phyloP scores from a whole-genome alignment of 2,888 invertebrate genomes.

The Atrina japonica region DNA sequence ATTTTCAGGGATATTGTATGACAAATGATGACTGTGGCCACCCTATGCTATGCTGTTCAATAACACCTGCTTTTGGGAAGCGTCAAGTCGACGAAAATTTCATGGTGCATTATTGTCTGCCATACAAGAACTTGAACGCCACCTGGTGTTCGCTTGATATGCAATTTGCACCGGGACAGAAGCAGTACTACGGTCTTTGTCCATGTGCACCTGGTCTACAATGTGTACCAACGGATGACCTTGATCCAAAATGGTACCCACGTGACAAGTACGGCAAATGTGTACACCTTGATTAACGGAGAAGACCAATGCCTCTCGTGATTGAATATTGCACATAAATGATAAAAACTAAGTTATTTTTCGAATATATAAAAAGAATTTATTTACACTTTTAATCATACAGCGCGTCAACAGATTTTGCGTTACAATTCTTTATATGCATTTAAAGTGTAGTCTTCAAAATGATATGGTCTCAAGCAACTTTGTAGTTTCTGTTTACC shows the following conservation, averaged over 20 bases:
- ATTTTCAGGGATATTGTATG: slow-evolving; percentile 28
- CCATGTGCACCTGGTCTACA: slow-evolving; percentile 66
- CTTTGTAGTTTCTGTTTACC: no score
- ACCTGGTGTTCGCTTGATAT: slow-evolving; percentile 63
- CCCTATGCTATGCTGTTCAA: slow-evolving; percentile 54
- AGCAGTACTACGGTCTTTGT: slow-evolving; percentile 62
- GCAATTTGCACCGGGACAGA: slow-evolving; percentile 51
- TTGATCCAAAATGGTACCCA: slow-evolving; percentile 62
- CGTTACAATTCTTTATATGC: no score
- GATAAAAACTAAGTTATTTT: no score
- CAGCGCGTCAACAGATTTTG: no score
- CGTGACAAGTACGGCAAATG: slow-evolving; percentile 65
- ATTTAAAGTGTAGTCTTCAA: no score
- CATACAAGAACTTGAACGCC: slow-evolving; percentile 64
- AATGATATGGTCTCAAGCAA: no score
- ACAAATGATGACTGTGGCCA: slow-evolving; percentile 39
- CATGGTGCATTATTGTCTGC: slow-evolving; percentile 67
- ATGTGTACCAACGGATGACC: slow-evolving; percentile 56
- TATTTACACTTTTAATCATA: no score
- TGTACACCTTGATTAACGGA: slow-evolving; percentile 13
- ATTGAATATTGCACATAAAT: no score
- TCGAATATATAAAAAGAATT: no score
- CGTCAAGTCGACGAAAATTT: slow-evolving; percentile 51
- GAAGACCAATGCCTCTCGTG: no score
- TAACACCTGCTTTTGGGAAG: slow-evolving; percentile 57